phyloP scores from a whole-genome alignment of 2,797 vertebrate genomes.

The Pseudotriccus pelzelni region DNA sequence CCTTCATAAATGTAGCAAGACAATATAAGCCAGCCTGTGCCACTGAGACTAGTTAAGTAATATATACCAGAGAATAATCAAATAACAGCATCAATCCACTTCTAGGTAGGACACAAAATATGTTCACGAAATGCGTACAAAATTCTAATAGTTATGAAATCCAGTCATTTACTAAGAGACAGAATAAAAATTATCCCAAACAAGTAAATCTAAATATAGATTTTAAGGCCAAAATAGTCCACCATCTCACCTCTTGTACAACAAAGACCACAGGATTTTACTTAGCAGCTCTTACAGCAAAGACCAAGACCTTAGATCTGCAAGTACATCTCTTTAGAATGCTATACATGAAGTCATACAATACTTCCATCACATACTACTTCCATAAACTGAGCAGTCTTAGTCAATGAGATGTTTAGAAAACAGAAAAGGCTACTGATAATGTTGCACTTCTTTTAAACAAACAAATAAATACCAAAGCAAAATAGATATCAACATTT shows the following conservation, averaged over 20 bases:
- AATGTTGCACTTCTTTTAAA: background rate
- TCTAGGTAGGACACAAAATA: background rate
- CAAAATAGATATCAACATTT: background rate
- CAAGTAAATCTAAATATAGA: background rate
- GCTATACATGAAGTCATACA: background rate
- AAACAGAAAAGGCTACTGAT: background rate
- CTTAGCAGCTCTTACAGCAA: background rate
- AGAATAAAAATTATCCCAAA: background rate
- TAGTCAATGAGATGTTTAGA: background rate
- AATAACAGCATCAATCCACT: background rate
- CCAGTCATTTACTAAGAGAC: background rate
- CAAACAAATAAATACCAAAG: background rate
- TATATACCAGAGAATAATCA: background rate
- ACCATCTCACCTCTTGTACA: background rate
- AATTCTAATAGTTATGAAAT: background rate
- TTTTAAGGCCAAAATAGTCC: background rate
- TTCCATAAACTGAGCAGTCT: background rate
- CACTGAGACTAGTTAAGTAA: background rate
- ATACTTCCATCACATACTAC: background rate
- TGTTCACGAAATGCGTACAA: background rate
- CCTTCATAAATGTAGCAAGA: background rate
- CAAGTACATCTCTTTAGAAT: background rate
- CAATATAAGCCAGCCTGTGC: background rate
- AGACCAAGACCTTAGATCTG: background rate
- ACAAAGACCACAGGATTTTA: background rate